phyloP scores from a whole-genome alignment of 2,888 invertebrate genomes.

The Doris montereyensis region DNA sequence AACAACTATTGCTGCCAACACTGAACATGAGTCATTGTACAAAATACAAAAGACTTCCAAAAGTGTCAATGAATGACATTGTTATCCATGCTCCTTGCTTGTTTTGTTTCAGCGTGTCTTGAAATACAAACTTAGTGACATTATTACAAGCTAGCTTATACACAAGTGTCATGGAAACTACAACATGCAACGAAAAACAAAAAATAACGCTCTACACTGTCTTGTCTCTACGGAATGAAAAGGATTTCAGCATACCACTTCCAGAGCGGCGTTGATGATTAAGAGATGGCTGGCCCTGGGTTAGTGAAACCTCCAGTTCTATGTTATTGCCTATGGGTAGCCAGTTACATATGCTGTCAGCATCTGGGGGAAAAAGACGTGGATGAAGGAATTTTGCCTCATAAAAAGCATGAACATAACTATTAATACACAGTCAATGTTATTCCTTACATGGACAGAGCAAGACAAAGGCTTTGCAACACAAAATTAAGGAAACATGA shows the following conservation, averaged over 20 bases:
- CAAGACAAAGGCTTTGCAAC: too few relatives aligned
- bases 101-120: too few relatives aligned
- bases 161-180: too few relatives aligned
- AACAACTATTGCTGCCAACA: too few relatives aligned
- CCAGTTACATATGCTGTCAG: slow-evolving; percentile 40
- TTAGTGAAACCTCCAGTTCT: slow-evolving; percentile 55
- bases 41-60: too few relatives aligned
- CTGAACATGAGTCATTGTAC: too few relatives aligned
- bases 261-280: slow-evolving; percentile 41
- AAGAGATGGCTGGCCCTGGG: slow-evolving; percentile 50
- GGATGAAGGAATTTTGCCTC: not conserved
- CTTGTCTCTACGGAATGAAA: slow-evolving; percentile 50
- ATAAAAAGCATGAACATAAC: not conserved
- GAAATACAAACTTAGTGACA: too few relatives aligned
- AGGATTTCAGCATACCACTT: slow-evolving; percentile 43
- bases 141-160: too few relatives aligned
- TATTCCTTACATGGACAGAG: not conserved
- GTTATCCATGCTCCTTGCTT: too few relatives aligned
- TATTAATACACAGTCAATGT: not conserved
- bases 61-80: too few relatives aligned
- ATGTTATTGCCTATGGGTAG: slow-evolving; percentile 53
- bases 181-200: too few relatives aligned
- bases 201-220: not conserved
- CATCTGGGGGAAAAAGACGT: slow-evolving; percentile 33
- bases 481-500: too few relatives aligned